phyloP scores from a whole-genome alignment of 2,797 vertebrate species.

The Darevskia mixta region DNA sequence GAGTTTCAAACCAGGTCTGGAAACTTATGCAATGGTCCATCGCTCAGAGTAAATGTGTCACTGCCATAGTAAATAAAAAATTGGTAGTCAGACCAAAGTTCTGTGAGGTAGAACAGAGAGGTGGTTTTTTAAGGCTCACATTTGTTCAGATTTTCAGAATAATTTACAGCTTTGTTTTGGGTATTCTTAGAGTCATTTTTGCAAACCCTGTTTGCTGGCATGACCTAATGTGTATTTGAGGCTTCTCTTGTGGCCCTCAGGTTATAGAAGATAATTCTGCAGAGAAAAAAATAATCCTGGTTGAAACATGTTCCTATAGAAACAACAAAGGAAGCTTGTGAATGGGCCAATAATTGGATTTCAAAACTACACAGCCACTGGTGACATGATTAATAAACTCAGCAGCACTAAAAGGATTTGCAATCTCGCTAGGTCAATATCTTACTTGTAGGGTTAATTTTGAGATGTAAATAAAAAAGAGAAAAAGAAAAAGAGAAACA shows the following conservation, averaged over 20 bases:
- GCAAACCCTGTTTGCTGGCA: not conserved
- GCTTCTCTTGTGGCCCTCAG: not conserved
- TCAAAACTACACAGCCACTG: not conserved
- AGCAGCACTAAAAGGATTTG: not conserved
- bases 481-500: no score
- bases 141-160: not conserved
- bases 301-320: no score
- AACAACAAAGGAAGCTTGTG: not conserved
- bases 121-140: not conserved
- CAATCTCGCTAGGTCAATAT: not conserved
- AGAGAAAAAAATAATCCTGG: no score
- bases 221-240: not conserved
- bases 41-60: not conserved
- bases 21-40: not conserved
- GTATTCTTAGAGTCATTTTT: not conserved
- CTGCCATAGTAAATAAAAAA: not conserved
- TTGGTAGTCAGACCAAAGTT: not conserved
- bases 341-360: not conserved
- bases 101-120: not conserved
- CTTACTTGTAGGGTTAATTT: no score
- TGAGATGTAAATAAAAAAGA: no score
- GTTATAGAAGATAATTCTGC: not conserved
- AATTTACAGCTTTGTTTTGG: not conserved
- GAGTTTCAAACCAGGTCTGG: not conserved
- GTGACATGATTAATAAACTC: not conserved